Evolutionary conservation across 2,113 vertebrate species (phyloP).

Genomic region (Athene cunicularia): DNA sequence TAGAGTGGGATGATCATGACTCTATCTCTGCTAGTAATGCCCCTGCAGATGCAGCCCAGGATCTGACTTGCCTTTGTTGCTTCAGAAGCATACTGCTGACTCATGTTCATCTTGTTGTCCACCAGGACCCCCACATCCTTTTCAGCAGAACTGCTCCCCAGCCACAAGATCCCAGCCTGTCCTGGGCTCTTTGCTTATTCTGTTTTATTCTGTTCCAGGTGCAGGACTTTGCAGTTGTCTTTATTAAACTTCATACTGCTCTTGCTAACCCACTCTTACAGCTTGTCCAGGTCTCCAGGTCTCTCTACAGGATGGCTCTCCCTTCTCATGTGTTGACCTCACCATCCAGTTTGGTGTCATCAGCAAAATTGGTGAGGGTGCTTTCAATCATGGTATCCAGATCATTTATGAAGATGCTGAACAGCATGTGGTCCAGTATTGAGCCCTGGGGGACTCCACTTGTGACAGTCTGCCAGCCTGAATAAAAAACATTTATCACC

Average conservation of each 20-base stretch:
- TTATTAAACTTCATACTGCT: background rate
- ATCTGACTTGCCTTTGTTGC: background rate
- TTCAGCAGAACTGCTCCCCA: background rate
- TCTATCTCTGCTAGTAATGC: background rate
- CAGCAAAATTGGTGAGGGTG: background rate
- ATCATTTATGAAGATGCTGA: background rate
- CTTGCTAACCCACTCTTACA: background rate
- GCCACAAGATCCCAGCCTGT: background rate
- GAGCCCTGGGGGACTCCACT: no score
- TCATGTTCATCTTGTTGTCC: background rate
- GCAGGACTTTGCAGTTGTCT: background rate
- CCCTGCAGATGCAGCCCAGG: background rate
- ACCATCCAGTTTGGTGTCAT: background rate
- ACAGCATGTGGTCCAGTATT: background rate
- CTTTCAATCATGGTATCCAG: background rate
- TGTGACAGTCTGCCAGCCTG: background rate
- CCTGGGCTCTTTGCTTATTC: background rate
- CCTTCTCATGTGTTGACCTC: background rate
- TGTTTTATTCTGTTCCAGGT: background rate
- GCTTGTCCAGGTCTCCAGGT: background rate
- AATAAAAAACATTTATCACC: background rate
- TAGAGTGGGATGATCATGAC: background rate
- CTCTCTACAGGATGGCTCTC: background rate
- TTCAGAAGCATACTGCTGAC: background rate
- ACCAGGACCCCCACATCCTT: background rate